Conservation (phyloP, 2,113 vertebrate species). For the Apteryx owenii region DNA sequence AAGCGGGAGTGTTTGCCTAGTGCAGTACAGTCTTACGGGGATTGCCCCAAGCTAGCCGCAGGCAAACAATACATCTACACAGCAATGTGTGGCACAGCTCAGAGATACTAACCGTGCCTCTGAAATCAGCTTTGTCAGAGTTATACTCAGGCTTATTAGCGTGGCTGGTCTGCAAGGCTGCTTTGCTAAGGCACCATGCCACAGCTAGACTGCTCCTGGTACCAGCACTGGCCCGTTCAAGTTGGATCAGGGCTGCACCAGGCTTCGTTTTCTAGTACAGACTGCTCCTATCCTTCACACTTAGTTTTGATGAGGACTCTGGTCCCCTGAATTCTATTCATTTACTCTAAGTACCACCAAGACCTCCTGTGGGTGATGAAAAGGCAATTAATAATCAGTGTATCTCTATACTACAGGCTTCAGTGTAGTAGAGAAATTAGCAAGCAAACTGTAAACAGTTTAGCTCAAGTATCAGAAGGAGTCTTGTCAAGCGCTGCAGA, state of each 20-base stretch:
- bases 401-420: background rate
- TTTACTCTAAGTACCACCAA: background rate
- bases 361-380: background rate
- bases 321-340: background rate
- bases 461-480: background rate
- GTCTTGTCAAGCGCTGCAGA: background rate
- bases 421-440: background rate
- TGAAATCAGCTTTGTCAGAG: background rate
- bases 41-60: background rate
- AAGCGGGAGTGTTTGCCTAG: background rate
- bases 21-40: background rate
- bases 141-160: background rate
- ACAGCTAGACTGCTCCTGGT: background rate
- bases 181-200: background rate
- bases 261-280: background rate
- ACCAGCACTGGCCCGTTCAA: background rate
- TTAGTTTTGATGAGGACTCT: background rate
- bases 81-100: background rate
- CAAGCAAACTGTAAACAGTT: background rate
- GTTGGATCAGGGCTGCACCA: background rate
- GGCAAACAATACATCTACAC: background rate
- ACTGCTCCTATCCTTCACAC: background rate
- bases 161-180: background rate
- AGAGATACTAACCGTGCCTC: background rate
- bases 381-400: slow-evolving; percentile 3